A percentile compares a stretch with the other conserved stretches of the same genome.
Evolutionary conservation across 2,113 vertebrate genomes (phyloP).

Genomic region (Microtus ochrogaster): DNA sequence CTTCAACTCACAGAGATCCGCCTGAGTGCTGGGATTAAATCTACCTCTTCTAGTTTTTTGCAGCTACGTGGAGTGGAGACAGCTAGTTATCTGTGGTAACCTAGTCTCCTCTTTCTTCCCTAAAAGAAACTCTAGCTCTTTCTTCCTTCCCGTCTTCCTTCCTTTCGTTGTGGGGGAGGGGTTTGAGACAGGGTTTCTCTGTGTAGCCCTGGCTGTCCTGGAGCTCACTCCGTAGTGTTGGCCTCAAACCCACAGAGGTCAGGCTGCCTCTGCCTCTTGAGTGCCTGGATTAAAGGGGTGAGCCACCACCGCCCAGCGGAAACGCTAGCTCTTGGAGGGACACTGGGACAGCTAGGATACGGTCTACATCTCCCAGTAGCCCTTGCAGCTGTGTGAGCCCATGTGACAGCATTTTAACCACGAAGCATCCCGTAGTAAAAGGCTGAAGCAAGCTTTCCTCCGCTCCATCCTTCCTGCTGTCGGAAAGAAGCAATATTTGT

Average conservation of each 20-base stretch:
- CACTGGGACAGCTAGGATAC: neutral
- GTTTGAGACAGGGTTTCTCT: neutral
- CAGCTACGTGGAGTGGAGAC: neutral
- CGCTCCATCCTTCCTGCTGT: neutral
- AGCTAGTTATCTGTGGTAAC: neutral
- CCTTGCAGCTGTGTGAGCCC: neutral
- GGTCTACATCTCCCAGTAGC: slow-evolving; percentile 5
- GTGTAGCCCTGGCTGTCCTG: neutral
- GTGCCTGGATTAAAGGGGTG: neutral
- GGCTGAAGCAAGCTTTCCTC: neutral
- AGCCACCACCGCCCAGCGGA: neutral
- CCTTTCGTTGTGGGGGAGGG: too few relatives aligned
- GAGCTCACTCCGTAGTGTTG: neutral
- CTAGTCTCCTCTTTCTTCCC: neutral
- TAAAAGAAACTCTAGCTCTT: neutral
- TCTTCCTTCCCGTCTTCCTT: too few relatives aligned
- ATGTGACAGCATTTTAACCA: neutral
- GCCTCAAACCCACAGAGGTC: neutral
- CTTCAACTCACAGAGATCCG: neutral
- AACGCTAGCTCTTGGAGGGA: neutral
- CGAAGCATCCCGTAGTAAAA: neutral
- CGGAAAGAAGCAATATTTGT: neutral
- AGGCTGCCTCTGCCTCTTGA: neutral
- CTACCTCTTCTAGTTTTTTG: neutral
- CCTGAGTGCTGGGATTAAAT: neutral